Evolutionary conservation across 2,888 invertebrate species (phyloP).

Genomic region (Rosalia funebris): DNA sequence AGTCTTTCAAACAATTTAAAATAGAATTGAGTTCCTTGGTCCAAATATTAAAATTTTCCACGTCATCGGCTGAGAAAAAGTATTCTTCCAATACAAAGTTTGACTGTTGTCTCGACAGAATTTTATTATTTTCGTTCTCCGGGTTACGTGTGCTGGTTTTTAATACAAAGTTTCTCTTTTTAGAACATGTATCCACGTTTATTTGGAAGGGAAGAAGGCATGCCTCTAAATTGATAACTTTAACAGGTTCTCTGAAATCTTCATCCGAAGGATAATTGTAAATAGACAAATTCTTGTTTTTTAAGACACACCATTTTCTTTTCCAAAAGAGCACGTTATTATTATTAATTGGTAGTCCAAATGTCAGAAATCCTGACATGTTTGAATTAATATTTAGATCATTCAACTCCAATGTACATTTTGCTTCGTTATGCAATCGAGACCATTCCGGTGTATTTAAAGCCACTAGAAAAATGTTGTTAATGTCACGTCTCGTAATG

Average conservation of each 20-base stretch:
- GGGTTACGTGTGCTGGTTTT: slow-evolving; percentile 49
- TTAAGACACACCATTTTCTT: slow-evolving; percentile 67
- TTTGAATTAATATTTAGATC: slow-evolving; percentile 38
- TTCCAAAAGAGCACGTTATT: slow-evolving; percentile 65
- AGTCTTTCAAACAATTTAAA: too few relatives aligned
- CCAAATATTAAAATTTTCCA: too few relatives aligned
- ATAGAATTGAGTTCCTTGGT: too few relatives aligned
- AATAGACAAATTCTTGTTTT: slow-evolving; percentile 62
- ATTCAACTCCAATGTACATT: slow-evolving; percentile 34
- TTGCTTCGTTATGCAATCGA: slow-evolving; percentile 26
- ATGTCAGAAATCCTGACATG: slow-evolving; percentile 65
- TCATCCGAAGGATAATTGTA: slow-evolving; percentile 67
- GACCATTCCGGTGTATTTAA: background rate
- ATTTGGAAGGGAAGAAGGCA: slow-evolving; percentile 50
- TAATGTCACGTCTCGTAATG: slow-evolving; percentile 38
- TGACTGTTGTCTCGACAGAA: too few relatives aligned
- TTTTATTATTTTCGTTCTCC: slow-evolving; percentile 27
- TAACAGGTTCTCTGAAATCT: slow-evolving; percentile 56
- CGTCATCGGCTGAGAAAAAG: too few relatives aligned
- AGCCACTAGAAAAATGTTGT: slow-evolving; percentile 14
- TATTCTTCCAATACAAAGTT: too few relatives aligned
- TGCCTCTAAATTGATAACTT: slow-evolving; percentile 61
- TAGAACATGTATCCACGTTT: slow-evolving; percentile 63
- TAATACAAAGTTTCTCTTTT: slow-evolving; percentile 63
- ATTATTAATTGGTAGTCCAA: slow-evolving; percentile 60